phyloP scores from a whole-genome alignment of 2,888 invertebrate genomes.

The Nemotelus nigrinus region DNA sequence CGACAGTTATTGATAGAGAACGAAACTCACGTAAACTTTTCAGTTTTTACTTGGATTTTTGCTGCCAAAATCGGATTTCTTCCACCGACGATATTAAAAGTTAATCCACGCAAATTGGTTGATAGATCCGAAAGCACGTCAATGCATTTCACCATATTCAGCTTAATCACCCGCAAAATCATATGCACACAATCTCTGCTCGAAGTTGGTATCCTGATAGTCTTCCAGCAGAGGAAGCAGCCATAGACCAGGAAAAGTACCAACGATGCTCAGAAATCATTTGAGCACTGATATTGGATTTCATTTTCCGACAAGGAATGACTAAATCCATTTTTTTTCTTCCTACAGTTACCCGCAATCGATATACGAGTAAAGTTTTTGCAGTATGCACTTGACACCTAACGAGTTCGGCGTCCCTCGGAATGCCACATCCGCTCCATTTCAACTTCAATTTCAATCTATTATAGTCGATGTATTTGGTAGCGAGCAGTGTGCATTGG shows the following conservation, averaged over 20 bases:
- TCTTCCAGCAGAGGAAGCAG: too few species aligned
- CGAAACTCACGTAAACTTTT: neutral
- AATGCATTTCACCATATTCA: constrained; percentile 29
- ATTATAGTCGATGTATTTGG: neutral
- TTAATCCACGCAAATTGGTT: constrained; percentile 49
- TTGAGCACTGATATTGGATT: constrained; percentile 43
- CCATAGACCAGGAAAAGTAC: too few species aligned
- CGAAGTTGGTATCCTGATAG: neutral
- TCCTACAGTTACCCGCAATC: neutral
- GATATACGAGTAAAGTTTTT: constrained; percentile 20
- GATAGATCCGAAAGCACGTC: constrained; percentile 35
- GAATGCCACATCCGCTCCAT: neutral
- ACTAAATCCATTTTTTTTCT: constrained; percentile 35
- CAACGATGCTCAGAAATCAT: neutral
- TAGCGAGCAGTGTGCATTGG: constrained; percentile 16
- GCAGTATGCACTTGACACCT: constrained; percentile 26
- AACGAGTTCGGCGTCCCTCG: constrained; percentile 4
- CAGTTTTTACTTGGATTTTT: neutral
- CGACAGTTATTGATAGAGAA: too few species aligned
- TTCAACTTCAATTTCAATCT: constrained; percentile 11
- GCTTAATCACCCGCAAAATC: constrained; percentile 49
- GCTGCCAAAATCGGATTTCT: constrained; percentile 45
- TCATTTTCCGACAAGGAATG: constrained; percentile 39
- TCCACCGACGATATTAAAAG: constrained; percentile 49
- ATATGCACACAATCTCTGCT: constrained; percentile 46